A percentile compares a stretch with the other conserved stretches of the same genome.
Evolutionary conservation across 1,140 invertebrate genomes (phyloP).

Genomic region (Plutomurus gul): DNA sequence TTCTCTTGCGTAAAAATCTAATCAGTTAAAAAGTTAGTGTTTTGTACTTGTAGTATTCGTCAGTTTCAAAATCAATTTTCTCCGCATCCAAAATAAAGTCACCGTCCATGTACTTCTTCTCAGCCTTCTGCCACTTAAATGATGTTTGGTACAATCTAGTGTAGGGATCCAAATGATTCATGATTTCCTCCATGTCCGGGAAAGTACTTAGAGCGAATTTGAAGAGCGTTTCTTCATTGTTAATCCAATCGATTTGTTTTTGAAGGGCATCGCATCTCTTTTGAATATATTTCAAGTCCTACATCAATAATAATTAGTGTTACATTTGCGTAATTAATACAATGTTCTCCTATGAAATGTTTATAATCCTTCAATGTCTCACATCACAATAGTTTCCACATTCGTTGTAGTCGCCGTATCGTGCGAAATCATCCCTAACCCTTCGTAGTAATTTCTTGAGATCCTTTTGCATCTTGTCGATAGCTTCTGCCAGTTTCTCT

Average conservation of each 20-base stretch:
- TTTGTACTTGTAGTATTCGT: conserved; percentile 67
- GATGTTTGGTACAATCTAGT: conserved; percentile 62
- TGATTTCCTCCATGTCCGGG: conserved; percentile 71
- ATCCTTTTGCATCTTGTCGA: conserved; percentile 70
- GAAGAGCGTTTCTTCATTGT: conserved; percentile 83
- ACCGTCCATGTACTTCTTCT: conserved; percentile 88
- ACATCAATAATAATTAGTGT: background rate
- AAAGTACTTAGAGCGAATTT: conserved; percentile 76
- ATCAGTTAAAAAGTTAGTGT: conserved; percentile 49
- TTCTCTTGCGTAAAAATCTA: conserved; percentile 4
- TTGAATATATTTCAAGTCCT: conserved; percentile 72
- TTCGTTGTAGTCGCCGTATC: conserved; percentile 60
- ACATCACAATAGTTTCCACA: conserved; percentile 59
- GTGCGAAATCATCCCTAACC: conserved; percentile 56
- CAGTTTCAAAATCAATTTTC: conserved; percentile 72
- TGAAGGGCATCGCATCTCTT: conserved; percentile 74
- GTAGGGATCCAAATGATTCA: conserved; percentile 61
- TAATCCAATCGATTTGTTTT: conserved; percentile 79
- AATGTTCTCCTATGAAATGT: too few species aligned
- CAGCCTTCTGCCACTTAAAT: conserved; percentile 76
- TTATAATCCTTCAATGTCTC: too few species aligned
- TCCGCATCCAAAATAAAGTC: conserved; percentile 78
- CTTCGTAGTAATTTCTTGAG: conserved; percentile 73
- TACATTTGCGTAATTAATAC: too few species aligned
- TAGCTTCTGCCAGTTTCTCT: conserved; percentile 70